A percentile compares a stretch with the other conserved stretches of the same genome.
phyloP scores from a whole-genome alignment of 2,113 vertebrate genomes.

The Cranoglanis bouderius region DNA sequence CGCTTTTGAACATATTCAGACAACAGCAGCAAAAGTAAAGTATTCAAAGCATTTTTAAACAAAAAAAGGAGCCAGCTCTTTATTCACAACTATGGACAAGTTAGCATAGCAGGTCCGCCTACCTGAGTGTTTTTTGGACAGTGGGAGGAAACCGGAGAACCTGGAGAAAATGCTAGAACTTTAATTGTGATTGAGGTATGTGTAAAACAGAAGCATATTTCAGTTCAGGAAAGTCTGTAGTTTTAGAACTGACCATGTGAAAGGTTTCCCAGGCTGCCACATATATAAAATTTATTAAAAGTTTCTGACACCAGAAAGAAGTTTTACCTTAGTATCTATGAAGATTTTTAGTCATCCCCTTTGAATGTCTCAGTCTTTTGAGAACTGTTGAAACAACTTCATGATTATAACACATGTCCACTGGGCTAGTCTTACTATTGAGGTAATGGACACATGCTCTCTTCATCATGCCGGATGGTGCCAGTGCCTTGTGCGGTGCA shows the following conservation, averaged over 20 bases:
- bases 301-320: background rate
- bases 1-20: background rate
- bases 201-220: background rate
- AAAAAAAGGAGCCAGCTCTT: background rate
- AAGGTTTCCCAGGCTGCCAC: background rate
- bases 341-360: background rate
- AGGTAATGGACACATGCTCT: constrained; percentile 18
- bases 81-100: background rate
- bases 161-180: background rate
- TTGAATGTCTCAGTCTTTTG: background rate
- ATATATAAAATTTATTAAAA: background rate
- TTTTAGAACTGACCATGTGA: background rate
- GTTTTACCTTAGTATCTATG: background rate
- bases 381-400: background rate
- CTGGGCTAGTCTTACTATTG: background rate
- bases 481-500: background rate
- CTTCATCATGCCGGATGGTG: background rate
- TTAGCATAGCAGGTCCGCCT: no score
- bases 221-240: background rate
- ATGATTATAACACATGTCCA: constrained; percentile 29
- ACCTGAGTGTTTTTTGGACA: background rate
- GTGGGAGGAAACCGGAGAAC: background rate
- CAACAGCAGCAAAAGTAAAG: background rate
- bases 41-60: background rate
- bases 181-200: background rate